These are phyloP conservation scores for Agraylea sexmaculata DNA, from an alignment of 1,140 invertebrate species.

Conservation along the genomic window DNA sequence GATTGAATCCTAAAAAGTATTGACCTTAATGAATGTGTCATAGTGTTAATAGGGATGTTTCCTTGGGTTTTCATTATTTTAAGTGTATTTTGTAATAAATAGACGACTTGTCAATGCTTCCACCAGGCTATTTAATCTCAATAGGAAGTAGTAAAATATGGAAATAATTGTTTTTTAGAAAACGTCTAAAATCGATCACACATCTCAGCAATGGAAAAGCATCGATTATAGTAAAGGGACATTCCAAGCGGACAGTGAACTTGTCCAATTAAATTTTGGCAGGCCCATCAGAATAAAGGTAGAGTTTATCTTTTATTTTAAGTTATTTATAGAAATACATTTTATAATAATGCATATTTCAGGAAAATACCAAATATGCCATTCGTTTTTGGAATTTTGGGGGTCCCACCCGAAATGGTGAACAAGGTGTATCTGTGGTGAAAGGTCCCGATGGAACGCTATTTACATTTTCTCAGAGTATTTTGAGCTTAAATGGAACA, in stretches of 20 bases:
- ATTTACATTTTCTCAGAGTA: conserved; percentile 86
- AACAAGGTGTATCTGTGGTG: conserved; percentile 74
- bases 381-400: conserved; percentile 81
- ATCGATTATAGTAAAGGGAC: conserved; percentile 59
- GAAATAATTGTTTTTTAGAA: conserved; percentile 16
- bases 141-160: too few species aligned
- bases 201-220: conserved; percentile 59
- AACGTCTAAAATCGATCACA: too few species aligned
- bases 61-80: too few species aligned
- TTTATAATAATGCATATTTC: conserved; percentile 14
- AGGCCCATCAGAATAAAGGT: conserved; percentile 76
- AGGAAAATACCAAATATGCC: conserved; percentile 83
- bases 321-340: not conserved
- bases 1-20: too few species aligned
- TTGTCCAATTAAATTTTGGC: conserved; percentile 86
- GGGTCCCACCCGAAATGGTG: conserved; percentile 85
- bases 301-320: conserved; percentile 16
- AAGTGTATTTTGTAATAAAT: too few species aligned
- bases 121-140: too few species aligned
- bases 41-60: too few species aligned
- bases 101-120: too few species aligned
- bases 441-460: conserved; percentile 86
- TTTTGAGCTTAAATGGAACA: conserved; percentile 89
- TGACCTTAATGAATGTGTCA: too few species aligned
- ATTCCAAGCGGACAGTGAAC: conserved; percentile 54